A percentile compares a stretch with the other conserved stretches of the same genome.
Conservation (phyloP, 2,888 invertebrate genomes). For the Bhutanitis thaidina region DNA sequence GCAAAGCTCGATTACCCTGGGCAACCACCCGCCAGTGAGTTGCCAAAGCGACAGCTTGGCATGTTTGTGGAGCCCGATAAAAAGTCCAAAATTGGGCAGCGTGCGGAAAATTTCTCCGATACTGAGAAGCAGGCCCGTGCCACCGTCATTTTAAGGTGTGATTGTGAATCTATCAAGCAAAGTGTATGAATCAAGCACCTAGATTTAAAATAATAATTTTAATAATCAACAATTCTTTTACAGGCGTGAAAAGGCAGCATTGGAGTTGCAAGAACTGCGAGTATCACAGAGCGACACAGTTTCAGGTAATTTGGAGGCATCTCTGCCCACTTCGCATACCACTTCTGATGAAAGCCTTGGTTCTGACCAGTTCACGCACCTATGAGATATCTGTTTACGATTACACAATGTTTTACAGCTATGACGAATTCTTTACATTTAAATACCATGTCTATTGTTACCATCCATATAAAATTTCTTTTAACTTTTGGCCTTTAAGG, state of each 20-base stretch:
- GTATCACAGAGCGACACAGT: slow-evolving; percentile 80
- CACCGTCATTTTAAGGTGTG: slow-evolving; percentile 83
- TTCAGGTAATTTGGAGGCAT: slow-evolving; percentile 79
- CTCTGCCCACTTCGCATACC: slow-evolving; percentile 72
- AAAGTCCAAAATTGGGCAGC: slow-evolving; percentile 88
- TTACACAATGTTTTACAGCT: slow-evolving; percentile 2
- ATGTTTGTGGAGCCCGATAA: slow-evolving; percentile 89
- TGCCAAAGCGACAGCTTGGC: slow-evolving; percentile 91
- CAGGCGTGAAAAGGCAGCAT: slow-evolving; percentile 79
- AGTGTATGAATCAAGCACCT: background rate
- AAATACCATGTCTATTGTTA: no score
- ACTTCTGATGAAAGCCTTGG: slow-evolving; percentile 63
- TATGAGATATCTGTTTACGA: slow-evolving; percentile 32
- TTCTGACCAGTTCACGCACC: slow-evolving; percentile 67
- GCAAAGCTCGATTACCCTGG: slow-evolving; percentile 92
- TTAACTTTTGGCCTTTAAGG: no score
- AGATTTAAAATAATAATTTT: background rate
- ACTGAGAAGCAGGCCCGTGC: slow-evolving; percentile 89
- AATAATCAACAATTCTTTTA: slow-evolving; percentile 28
- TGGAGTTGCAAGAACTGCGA: slow-evolving; percentile 74
- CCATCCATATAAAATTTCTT: no score
- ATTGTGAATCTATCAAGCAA: no score
- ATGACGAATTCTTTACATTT: no score
- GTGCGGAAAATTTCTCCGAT: slow-evolving; percentile 88
- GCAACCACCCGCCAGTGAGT: slow-evolving; percentile 86